These are phyloP conservation scores for Gryllus longicercus DNA, from an alignment of 2,888 invertebrate species.

Conservation along the genomic window DNA sequence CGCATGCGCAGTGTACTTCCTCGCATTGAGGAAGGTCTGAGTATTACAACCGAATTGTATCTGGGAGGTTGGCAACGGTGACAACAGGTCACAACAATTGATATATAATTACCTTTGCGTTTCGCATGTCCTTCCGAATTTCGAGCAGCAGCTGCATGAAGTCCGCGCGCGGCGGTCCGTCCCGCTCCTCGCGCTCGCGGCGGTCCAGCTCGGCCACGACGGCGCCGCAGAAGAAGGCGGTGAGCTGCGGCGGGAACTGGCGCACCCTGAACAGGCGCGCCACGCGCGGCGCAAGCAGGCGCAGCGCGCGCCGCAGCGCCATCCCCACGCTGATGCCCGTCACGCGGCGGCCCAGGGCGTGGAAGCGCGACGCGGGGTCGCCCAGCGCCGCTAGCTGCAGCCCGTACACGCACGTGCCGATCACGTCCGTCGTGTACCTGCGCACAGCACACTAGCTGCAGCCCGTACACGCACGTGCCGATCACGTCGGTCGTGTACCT, in stretches of 20 bases:
- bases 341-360: neutral
- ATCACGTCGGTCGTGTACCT: no score
- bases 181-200: neutral
- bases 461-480: no score
- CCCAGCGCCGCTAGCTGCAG: no score
- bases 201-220: neutral
- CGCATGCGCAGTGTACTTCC: no score
- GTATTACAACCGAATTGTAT: no score
- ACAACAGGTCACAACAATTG: no score
- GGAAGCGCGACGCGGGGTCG: neutral
- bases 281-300: no score
- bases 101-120: neutral
- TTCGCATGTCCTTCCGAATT: neutral
- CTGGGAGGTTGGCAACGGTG: no score
- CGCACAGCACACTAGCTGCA: neutral
- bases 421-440: neutral
- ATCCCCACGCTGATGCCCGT: no score
- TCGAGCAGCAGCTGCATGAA: constrained; percentile 9
- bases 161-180: neutral
- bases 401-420: neutral
- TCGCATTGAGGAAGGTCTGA: no score
- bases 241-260: neutral
- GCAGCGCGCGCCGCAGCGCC: no score
- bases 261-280: neutral
- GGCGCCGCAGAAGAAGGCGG: neutral